phyloP scores from a whole-genome alignment of 2,888 invertebrate genomes.

The Augiades crinisus region DNA sequence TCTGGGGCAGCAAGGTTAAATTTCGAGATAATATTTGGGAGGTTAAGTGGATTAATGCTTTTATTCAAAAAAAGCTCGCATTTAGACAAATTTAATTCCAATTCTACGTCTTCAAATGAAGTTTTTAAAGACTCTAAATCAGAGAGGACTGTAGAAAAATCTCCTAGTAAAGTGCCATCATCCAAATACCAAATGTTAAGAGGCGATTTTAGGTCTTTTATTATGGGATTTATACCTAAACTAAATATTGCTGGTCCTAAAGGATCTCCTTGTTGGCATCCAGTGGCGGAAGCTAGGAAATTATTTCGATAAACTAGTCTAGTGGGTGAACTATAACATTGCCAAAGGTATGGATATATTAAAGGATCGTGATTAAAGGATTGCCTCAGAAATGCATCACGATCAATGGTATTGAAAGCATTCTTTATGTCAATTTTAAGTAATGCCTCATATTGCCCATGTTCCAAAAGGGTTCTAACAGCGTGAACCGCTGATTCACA shows the following conservation, averaged over 20 bases:
- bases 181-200: conserved; percentile 1
- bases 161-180: background rate
- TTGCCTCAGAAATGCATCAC: background rate
- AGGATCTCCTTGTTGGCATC: conserved; percentile 4
- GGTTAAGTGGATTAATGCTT: no score
- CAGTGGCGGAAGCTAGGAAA: background rate
- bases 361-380: background rate
- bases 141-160: no score
- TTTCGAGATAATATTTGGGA: no score
- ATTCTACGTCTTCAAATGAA: no score
- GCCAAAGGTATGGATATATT: background rate
- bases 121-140: no score
- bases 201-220: background rate
- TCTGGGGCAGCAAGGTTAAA: no score
- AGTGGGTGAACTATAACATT: background rate
- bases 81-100: no score
- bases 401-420: background rate
- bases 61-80: no score
- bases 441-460: background rate
- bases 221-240: background rate
- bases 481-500: conserved; percentile 16
- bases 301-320: background rate
- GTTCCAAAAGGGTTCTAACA: background rate
- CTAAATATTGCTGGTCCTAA: conserved; percentile 6
- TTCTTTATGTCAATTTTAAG: conserved; percentile 12